Evolutionary conservation across 2,888 invertebrate genomes (phyloP), one percentile per base, ranked within the genome.

Genomic region (Lasioglossum figueresi): DNA sequence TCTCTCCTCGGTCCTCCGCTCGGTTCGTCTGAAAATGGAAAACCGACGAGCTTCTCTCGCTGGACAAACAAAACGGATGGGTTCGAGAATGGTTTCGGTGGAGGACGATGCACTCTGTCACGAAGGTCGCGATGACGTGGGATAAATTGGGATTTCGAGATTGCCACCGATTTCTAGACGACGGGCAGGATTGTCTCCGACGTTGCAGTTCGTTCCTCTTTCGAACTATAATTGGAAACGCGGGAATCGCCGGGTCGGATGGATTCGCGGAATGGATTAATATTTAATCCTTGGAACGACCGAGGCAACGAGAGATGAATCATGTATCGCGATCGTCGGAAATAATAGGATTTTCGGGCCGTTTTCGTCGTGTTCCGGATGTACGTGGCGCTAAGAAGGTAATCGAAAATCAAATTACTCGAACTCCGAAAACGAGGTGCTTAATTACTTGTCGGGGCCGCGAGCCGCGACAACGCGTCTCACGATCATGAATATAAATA

Each of bases 141-240:
- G 84, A 84, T 89, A 87, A 87, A 87, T 89, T 72, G 79, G 79
- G 88, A 88, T 88, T 81, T 88, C 48, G 77, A 56, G 76, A 76
- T 83, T 74, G 85, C 77, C 85, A 82, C 83, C 56, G 85, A 89
- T 88, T 87, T 85, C 83, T 74, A 40, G 72, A 74, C 40, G 73
- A 23, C 23, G 19, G 43, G 10, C 27, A 31, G 72, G 70, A 85
- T 68, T 59, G 72, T 78, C 77, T 85, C 68, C 80, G 27, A 78
- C 75, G 34, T 66, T 77, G 70, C 73, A 74, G 80, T 75, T 66
- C 85, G 52, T 70, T 76, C 40, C 71, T 78, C 77, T 56, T 77
- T 56, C 75, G 40, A 31, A 72, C 76, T 82, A 75, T 79, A 76
- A 82, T 82, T 86, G 86, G 77, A 80, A 75, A 43, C 80, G 75